A percentile compares a stretch with the other conserved stretches of the same genome.
These are phyloP conservation scores for Mohoua ochrocephala DNA, from an alignment of 2,113 vertebrate species.

Conservation along the genomic window DNA sequence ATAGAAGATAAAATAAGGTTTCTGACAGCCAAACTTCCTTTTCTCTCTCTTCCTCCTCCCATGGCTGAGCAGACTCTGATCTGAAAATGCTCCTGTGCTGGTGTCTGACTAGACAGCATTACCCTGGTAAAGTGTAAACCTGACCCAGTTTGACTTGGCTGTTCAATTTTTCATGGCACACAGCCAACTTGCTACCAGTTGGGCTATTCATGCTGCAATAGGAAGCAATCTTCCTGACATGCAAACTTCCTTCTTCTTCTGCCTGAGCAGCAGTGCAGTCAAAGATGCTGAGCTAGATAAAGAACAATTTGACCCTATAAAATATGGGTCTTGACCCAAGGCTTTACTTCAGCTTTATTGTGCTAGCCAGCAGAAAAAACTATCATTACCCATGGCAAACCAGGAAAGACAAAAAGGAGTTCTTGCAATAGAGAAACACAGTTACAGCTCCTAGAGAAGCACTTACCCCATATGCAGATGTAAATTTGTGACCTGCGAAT, in stretches of 20 bases:
- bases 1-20: slow-evolving; percentile 43
- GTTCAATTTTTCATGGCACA: slow-evolving; percentile 59
- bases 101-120: slow-evolving; percentile 34
- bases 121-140: slow-evolving; percentile 21
- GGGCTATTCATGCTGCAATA: slow-evolving; percentile 71
- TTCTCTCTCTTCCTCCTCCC: slow-evolving; percentile 39
- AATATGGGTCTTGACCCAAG: background rate
- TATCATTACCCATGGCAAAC: background rate
- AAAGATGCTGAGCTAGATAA: slow-evolving; percentile 42
- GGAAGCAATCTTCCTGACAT: slow-evolving; percentile 71
- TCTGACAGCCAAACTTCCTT: slow-evolving; percentile 49
- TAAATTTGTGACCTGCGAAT: background rate
- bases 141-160: slow-evolving; percentile 43
- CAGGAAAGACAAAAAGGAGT: background rate
- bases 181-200: slow-evolving; percentile 64
- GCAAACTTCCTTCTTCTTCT: slow-evolving; percentile 64
- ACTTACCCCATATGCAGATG: background rate
- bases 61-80: slow-evolving; percentile 17
- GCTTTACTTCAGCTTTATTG: background rate
- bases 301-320: background rate
- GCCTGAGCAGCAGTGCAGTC: slow-evolving; percentile 20
- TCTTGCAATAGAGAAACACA: background rate
- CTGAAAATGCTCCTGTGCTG: background rate
- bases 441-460: background rate
- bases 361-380: background rate